Evolutionary conservation across 2,888 invertebrate genomes (phyloP).

Genomic region (Priocnemis perturbator): DNA sequence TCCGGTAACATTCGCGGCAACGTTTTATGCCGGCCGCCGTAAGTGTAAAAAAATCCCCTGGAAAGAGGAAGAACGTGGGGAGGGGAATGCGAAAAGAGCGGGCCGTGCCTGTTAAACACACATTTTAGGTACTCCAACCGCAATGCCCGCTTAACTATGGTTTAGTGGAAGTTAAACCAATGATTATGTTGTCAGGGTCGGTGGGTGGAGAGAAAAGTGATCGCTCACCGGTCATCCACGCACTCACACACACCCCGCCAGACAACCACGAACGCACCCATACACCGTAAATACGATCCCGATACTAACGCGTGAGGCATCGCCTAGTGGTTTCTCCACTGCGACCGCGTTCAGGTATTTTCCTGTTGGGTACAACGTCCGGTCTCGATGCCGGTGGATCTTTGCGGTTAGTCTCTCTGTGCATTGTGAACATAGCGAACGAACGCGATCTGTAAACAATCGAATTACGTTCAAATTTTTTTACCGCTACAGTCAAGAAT

Average conservation of each 20-base stretch:
- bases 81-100: constrained; percentile 21
- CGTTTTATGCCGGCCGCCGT: too few species aligned
- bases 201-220: constrained; percentile 72
- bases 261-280: not conserved
- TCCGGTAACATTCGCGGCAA: constrained; percentile 19
- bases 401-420: too few species aligned
- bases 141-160: constrained; percentile 72
- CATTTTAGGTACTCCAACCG: constrained; percentile 71
- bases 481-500: too few species aligned
- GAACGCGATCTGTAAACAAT: too few species aligned
- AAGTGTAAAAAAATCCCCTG: not conserved
- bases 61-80: constrained; percentile 17
- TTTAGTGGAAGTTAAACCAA: constrained; percentile 72
- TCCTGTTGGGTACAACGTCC: too few species aligned
- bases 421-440: too few species aligned
- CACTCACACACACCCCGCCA: constrained; percentile 27
- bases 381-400: too few species aligned
- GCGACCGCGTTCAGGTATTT: too few species aligned
- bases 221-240: constrained; percentile 69
- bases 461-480: too few species aligned
- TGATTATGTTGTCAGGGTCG: constrained; percentile 74
- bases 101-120: constrained; percentile 65
- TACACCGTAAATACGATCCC: constrained; percentile 1
- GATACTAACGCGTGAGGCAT: too few species aligned
- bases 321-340: too few species aligned